Percentiles rank a stretch among this genome's conserved stretches.
Conservation (phyloP, 2,888 invertebrate species). For the Balanococcus diminutus region DNA sequence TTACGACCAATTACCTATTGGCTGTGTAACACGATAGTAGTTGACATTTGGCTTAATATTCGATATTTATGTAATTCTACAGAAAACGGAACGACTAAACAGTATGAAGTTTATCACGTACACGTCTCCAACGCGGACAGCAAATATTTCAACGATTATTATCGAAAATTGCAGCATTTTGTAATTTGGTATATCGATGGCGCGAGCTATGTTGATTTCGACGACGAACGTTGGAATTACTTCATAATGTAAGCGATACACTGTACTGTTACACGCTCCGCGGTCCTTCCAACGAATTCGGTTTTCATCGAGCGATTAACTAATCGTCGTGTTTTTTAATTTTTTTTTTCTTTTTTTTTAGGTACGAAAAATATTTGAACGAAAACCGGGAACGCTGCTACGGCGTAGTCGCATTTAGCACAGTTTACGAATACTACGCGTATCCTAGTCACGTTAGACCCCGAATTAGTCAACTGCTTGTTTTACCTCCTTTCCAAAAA, state of each 20-base stretch:
- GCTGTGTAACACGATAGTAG: too few relatives aligned
- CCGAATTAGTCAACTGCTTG: conserved; percentile 89
- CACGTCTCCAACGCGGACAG: conserved; percentile 73
- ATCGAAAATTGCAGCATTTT: conserved; percentile 86
- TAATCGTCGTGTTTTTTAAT: too few relatives aligned
- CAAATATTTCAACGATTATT: conserved; percentile 78
- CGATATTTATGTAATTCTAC: neutral
- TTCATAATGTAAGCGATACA: conserved; percentile 73
- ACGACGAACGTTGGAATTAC: conserved; percentile 90
- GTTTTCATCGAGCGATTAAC: too few relatives aligned
- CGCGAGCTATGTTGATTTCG: conserved; percentile 89
- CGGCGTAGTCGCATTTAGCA: conserved; percentile 85
- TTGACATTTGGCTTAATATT: neutral
- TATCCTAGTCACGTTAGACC: conserved; percentile 87
- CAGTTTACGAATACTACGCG: conserved; percentile 93
- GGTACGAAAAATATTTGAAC: conserved; percentile 73
- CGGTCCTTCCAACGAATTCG: neutral
- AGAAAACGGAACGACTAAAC: conserved; percentile 56
- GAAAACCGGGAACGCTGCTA: conserved; percentile 69
- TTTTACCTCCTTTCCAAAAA: conserved; percentile 89
- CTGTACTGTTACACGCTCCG: neutral
- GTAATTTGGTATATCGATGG: conserved; percentile 96
- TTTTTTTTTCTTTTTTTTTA: conserved; percentile 61
- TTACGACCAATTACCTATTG: too few relatives aligned
- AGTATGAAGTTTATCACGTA: conserved; percentile 82